A percentile compares a stretch with the other conserved stretches of the same genome.
phyloP scores from a whole-genome alignment of 2,888 invertebrate species.

The Meghimatium bilineatum region DNA sequence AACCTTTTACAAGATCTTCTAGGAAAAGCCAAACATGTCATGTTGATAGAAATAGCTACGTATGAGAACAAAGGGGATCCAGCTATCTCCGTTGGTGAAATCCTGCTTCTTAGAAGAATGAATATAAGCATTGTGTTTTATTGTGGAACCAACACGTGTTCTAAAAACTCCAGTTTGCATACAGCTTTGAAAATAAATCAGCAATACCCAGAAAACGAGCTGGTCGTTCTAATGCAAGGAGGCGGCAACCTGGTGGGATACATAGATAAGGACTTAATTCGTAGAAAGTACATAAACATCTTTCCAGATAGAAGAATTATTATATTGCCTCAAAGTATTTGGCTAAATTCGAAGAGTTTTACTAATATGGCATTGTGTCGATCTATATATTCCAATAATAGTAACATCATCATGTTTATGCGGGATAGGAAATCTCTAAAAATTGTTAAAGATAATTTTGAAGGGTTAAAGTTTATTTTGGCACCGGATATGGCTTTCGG shows the following conservation, averaged over 20 bases:
- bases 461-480: constrained; percentile 42
- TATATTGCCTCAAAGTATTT: constrained; percentile 52
- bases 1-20: constrained; percentile 27
- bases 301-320: constrained; percentile 41
- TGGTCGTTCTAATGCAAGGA: constrained; percentile 56
- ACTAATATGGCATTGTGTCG: not conserved
- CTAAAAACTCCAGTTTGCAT: not conserved
- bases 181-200: constrained; percentile 25
- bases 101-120: constrained; percentile 46
- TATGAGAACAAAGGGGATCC: constrained; percentile 58
- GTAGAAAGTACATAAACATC: constrained; percentile 14
- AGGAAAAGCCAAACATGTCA: constrained; percentile 41
- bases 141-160: constrained; percentile 36
- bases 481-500: constrained; percentile 56
- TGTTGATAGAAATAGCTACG: constrained; percentile 54
- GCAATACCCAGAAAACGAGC: constrained; percentile 18
- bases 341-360: not conserved
- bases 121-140: constrained; percentile 47
- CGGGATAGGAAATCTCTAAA: constrained; percentile 49
- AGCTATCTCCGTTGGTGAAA: constrained; percentile 54
- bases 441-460: constrained; percentile 37
- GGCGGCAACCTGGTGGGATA: constrained; percentile 57
- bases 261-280: not conserved
- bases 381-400: constrained; percentile 24
- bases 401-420: constrained; percentile 47